Conservation (phyloP, 2,888 invertebrate genomes). For the Trachelus iudaicus region DNA sequence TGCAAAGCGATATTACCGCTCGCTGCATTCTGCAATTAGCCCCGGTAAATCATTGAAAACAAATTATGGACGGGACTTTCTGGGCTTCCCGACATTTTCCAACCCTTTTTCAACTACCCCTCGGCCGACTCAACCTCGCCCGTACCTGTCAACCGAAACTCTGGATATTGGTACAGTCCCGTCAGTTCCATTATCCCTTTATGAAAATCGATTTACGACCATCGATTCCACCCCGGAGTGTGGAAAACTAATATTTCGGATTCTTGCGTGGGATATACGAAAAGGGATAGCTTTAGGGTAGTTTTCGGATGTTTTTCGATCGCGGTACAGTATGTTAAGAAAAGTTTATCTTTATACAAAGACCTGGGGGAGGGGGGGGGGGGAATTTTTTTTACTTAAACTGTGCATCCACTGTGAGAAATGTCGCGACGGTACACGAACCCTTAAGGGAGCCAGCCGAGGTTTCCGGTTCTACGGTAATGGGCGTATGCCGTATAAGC, state of each 20-base stretch:
- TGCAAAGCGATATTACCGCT: constrained; percentile 38
- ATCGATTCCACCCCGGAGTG: too few species aligned
- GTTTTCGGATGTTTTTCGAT: too few species aligned
- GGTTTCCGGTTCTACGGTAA: background rate
- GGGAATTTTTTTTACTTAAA: too few species aligned
- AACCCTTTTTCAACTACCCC: constrained; percentile 11
- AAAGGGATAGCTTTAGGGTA: too few species aligned
- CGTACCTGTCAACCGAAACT: constrained; percentile 13
- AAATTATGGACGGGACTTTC: constrained; percentile 57
- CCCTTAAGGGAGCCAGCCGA: too few species aligned
- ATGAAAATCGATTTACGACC: too few species aligned
- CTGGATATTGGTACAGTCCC: background rate
- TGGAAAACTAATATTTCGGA: too few species aligned
- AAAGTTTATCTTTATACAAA: too few species aligned
- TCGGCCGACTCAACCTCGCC: constrained; percentile 16
- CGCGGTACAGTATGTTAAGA: too few species aligned
- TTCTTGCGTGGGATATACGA: too few species aligned
- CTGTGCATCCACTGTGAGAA: too few species aligned
- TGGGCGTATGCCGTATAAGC: constrained; percentile 13
- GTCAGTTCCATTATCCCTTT: background rate
- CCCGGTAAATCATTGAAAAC: constrained; percentile 65
- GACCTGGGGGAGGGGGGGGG: background rate
- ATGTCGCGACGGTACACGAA: too few species aligned
- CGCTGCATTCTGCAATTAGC: constrained; percentile 66
- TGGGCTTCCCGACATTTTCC: background rate